Evolutionary conservation across 2,888 invertebrate species (phyloP).

Genomic region (Melanotus villosus): DNA sequence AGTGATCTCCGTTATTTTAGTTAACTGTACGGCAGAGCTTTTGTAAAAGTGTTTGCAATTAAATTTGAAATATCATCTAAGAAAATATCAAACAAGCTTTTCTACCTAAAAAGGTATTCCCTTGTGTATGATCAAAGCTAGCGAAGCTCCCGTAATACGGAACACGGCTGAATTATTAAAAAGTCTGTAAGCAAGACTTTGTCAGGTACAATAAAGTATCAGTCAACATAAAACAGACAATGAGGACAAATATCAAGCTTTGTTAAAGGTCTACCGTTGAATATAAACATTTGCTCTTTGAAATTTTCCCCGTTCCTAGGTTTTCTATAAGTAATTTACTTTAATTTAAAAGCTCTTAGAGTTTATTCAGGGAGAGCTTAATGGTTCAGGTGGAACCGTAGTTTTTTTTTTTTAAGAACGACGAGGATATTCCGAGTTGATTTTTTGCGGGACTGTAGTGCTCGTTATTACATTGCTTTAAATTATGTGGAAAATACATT

Average conservation of each 20-base stretch:
- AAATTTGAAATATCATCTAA: neutral
- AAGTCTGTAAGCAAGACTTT: slow-evolving; percentile 18
- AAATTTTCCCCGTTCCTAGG: no score
- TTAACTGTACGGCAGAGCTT: neutral
- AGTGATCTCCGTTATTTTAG: neutral
- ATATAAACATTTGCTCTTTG: neutral
- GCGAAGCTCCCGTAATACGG: slow-evolving; percentile 17
- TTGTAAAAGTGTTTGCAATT: neutral
- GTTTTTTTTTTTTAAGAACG: neutral
- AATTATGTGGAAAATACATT: slow-evolving; percentile 1
- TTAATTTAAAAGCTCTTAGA: neutral
- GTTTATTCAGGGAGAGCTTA: no score
- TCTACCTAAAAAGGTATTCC: slow-evolving; percentile 7
- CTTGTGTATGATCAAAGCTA: slow-evolving; percentile 19
- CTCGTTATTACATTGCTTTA: slow-evolving; percentile 9
- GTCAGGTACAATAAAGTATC: slow-evolving; percentile 19
- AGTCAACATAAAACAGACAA: slow-evolving; percentile 4
- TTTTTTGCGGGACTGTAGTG: neutral
- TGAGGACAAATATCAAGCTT: neutral
- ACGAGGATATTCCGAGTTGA: neutral
- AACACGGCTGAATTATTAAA: slow-evolving; percentile 27
- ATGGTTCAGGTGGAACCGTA: no score
- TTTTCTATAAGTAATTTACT: neutral
- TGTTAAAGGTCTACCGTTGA: neutral
- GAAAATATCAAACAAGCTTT: neutral